phyloP scores from a whole-genome alignment of 2,113 vertebrate genomes.

The Laterallus jamaicensis region DNA sequence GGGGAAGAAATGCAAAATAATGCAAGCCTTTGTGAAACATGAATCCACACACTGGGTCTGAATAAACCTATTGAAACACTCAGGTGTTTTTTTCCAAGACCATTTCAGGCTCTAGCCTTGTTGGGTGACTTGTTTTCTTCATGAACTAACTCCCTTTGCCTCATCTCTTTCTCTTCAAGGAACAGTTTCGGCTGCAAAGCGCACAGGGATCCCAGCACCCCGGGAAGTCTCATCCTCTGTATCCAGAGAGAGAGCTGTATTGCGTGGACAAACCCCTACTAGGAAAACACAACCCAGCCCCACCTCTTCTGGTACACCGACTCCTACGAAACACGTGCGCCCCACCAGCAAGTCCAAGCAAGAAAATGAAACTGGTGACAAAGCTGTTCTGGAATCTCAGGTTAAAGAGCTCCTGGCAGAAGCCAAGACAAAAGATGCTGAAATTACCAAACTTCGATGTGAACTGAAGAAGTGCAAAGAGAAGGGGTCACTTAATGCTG shows the following conservation, averaged over 20 bases:
- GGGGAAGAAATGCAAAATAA: conserved; percentile 4
- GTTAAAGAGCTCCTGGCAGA: conserved; percentile 93
- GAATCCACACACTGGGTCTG: conserved; percentile 2
- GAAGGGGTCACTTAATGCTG: conserved; percentile 66
- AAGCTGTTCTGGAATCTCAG: conserved; percentile 85
- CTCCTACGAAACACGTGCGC: conserved; percentile 85
- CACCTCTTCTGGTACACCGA: conserved; percentile 85
- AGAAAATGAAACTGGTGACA: conserved; percentile 83
- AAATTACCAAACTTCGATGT: conserved; percentile 89
- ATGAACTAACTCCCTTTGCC: background rate
- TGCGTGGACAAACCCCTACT: conserved; percentile 79
- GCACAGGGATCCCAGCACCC: conserved; percentile 92
- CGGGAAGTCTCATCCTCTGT: conserved; percentile 81
- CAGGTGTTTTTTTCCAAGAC: background rate
- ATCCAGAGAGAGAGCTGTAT: conserved; percentile 82
- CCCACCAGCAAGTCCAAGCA: conserved; percentile 78
- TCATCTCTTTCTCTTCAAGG: conserved; percentile 68
- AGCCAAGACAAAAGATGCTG: conserved; percentile 92
- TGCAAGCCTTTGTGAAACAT: conserved; percentile 25
- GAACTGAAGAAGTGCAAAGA: conserved; percentile 87
- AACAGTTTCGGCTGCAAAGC: conserved; percentile 77
- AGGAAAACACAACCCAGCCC: conserved; percentile 88
- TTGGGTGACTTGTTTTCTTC: background rate
- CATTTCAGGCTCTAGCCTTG: background rate
- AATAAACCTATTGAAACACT: conserved; percentile 37